phyloP scores from a whole-genome alignment of 2,113 vertebrate species.

The Thinocorus orbignyianus region DNA sequence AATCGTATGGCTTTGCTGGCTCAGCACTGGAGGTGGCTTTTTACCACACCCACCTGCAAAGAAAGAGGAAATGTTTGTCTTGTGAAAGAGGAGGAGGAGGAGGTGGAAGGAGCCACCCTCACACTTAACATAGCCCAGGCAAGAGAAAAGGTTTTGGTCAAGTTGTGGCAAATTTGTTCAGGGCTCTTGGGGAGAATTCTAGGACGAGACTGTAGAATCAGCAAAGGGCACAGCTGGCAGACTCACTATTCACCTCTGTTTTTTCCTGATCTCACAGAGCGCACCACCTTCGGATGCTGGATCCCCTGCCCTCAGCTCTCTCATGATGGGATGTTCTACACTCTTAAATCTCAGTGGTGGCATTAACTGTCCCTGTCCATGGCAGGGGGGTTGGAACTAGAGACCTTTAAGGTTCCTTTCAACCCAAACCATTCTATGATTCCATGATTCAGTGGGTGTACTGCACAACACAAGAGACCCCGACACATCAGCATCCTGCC shows the following conservation, averaged over 20 bases:
- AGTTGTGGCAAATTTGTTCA: background rate
- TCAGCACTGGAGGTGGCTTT: constrained; percentile 34
- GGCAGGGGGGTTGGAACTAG: no score
- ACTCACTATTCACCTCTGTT: background rate
- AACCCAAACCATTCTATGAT: no score
- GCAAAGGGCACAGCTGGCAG: background rate
- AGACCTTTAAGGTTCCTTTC: no score
- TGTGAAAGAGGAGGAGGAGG: background rate
- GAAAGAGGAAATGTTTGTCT: background rate
- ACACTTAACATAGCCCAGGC: background rate
- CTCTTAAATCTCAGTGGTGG: background rate
- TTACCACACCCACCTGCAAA: background rate
- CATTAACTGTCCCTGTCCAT: background rate
- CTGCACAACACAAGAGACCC: background rate
- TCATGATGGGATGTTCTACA: background rate
- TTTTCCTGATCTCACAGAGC: background rate
- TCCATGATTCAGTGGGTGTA: background rate
- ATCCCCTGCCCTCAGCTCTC: background rate
- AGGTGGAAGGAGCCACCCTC: background rate
- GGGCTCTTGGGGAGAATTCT: background rate
- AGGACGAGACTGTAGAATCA: fast-evolving
- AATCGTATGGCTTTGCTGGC: background rate
- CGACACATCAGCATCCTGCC: background rate
- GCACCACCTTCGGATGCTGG: background rate
- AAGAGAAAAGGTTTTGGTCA: background rate